phyloP scores from a whole-genome alignment of 2,888 invertebrate species.

The Cerastis rubricosa region DNA sequence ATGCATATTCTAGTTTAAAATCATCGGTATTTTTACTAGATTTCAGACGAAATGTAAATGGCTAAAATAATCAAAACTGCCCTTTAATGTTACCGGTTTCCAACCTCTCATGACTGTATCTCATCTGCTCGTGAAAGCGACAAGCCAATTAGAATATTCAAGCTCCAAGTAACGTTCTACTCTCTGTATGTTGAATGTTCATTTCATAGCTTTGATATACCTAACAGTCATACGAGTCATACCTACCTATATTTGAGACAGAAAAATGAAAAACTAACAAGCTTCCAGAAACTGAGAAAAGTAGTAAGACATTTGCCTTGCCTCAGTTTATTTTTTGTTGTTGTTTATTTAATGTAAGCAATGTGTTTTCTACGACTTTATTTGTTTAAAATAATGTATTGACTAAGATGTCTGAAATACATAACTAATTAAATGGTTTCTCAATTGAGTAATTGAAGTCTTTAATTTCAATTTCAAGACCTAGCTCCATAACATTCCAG shows the following conservation, averaged over 20 bases:
- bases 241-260: background rate
- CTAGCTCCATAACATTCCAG: background rate
- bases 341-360: too few relatives aligned
- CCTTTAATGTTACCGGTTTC: conserved; percentile 24
- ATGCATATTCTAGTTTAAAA: background rate
- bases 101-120: conserved; percentile 17
- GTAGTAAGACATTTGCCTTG: background rate
- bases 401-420: too few relatives aligned
- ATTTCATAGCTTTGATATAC: background rate
- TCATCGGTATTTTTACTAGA: background rate
- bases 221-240: too few relatives aligned
- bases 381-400: too few relatives aligned
- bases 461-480: background rate
- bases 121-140: conserved; percentile 43
- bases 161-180: conserved; percentile 15
- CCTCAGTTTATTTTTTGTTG: too few relatives aligned
- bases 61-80: conserved; percentile 26
- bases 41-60: background rate
- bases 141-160: conserved; percentile 51
- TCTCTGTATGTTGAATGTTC: conserved; percentile 22
- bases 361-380: too few relatives aligned
- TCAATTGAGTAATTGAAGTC: background rate
- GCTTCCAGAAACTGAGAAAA: background rate
- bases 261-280: background rate
- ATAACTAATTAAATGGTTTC: background rate